phyloP scores from a whole-genome alignment of 1,140 invertebrate genomes.

The Lordiphosa stackelbergi region DNA sequence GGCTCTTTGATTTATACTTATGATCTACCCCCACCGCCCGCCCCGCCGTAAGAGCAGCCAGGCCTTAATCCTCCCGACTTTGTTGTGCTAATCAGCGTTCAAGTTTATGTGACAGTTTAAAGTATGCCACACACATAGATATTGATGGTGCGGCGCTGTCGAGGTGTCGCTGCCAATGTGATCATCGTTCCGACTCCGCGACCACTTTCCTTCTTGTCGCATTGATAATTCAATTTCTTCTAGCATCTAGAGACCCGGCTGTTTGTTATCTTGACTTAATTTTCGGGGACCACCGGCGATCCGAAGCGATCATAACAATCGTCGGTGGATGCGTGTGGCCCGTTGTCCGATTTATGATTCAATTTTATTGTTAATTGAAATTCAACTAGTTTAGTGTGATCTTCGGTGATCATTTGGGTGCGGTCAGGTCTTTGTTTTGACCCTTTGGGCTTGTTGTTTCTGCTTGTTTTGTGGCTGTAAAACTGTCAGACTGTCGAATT shows the following conservation, averaged over 20 bases:
- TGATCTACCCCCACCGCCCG: conserved; percentile 2
- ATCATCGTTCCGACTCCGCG: conserved; percentile 25
- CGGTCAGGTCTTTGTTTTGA: conserved; percentile 43
- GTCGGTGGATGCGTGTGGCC: conserved; percentile 34
- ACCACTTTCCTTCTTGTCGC: conserved; percentile 58
- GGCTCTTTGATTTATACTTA: conserved; percentile 60
- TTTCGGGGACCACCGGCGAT: conserved; percentile 66
- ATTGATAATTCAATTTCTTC: conserved; percentile 72
- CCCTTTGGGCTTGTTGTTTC: conserved; percentile 31
- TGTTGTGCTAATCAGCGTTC: conserved; percentile 75
- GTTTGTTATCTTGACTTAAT: conserved; percentile 60
- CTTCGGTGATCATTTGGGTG: conserved; percentile 24
- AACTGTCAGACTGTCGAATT: conserved; percentile 62
- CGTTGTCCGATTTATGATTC: conserved; percentile 62
- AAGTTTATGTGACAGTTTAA: conserved; percentile 76
- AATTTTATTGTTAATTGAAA: conserved; percentile 77
- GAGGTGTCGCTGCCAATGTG: conserved; percentile 62
- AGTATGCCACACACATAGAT: conserved; percentile 65
- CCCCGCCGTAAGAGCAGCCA: conserved; percentile 16
- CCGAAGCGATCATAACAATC: conserved; percentile 67
- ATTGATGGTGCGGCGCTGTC: conserved; percentile 52
- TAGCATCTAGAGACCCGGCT: conserved; percentile 18
- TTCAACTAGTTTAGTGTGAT: conserved; percentile 74
- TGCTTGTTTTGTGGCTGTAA: conserved; percentile 46
- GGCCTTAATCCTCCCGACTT: conserved; percentile 66